These are phyloP conservation scores for Phycodurus eques DNA, from an alignment of 2,113 vertebrate genomes.

Conservation along the genomic window DNA sequence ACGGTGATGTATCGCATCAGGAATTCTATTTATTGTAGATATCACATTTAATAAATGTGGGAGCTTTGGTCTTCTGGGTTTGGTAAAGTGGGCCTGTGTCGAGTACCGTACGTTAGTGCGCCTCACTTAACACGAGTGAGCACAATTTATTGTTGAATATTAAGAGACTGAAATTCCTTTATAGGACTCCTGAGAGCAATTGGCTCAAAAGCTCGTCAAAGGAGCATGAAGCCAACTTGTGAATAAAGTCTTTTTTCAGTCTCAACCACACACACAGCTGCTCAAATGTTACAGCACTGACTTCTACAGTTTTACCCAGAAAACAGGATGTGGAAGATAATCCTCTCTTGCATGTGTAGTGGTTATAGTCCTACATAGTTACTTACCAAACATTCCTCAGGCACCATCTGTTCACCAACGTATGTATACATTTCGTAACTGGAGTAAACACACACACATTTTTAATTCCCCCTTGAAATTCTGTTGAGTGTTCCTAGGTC, in stretches of 20 bases:
- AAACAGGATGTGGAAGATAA: slow-evolving; percentile 7
- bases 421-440: background rate
- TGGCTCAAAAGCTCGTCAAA: slow-evolving; percentile 18
- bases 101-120: slow-evolving; percentile 7
- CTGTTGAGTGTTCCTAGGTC: background rate
- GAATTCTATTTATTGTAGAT: slow-evolving; percentile 33
- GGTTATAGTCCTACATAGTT: background rate
- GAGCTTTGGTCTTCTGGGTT: slow-evolving; percentile 18
- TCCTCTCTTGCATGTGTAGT: background rate
- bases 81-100: slow-evolving; percentile 9
- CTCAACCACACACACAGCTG: background rate
- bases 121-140: slow-evolving; percentile 23
- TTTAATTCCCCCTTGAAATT: background rate
- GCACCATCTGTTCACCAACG: background rate
- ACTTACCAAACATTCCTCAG: background rate
- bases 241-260: slow-evolving; percentile 33
- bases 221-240: slow-evolving; percentile 10
- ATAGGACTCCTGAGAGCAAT: slow-evolving; percentile 4
- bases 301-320: background rate
- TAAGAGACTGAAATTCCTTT: slow-evolving; percentile 15
- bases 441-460: background rate
- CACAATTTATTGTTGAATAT: slow-evolving; percentile 40
- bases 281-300: slow-evolving; percentile 13
- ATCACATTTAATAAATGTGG: slow-evolving; percentile 38
- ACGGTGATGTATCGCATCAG: slow-evolving; percentile 23